phyloP scores from a whole-genome alignment of 2,888 invertebrate species.

The Amblyteles armatorius region DNA sequence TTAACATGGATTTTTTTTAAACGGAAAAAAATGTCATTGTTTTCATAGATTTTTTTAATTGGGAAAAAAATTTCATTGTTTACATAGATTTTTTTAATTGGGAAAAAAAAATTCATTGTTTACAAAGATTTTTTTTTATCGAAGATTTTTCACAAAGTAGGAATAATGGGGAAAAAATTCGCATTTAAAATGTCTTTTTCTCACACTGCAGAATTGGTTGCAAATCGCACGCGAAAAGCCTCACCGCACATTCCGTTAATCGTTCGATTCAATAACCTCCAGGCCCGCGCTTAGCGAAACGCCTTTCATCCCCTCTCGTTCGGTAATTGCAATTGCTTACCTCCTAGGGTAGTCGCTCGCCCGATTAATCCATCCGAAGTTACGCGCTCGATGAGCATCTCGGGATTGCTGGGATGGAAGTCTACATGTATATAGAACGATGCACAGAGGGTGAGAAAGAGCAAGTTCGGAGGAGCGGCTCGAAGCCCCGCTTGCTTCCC shows the following conservation, averaged over 20 bases:
- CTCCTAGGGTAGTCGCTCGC: conserved; percentile 49
- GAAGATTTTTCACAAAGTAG: too few species aligned
- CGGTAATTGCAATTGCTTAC: conserved; percentile 56
- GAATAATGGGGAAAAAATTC: too few species aligned
- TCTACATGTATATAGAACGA: background rate
- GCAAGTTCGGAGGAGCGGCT: background rate
- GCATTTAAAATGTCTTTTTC: too few species aligned
- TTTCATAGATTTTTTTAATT: too few species aligned
- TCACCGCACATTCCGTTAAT: background rate
- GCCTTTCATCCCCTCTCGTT: conserved; percentile 10
- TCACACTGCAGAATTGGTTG: too few species aligned
- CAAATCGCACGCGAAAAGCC: too few species aligned
- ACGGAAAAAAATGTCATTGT: too few species aligned
- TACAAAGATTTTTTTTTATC: too few species aligned
- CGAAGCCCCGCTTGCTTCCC: conserved; percentile 24
- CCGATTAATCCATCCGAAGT: conserved; percentile 61
- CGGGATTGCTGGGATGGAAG: conserved; percentile 23
- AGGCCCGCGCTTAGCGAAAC: background rate
- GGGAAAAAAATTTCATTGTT: too few species aligned
- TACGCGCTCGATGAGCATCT: conserved; percentile 54
- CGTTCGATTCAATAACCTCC: background rate
- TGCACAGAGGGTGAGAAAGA: background rate
- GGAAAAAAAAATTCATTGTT: too few species aligned
- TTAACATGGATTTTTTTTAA: too few species aligned
- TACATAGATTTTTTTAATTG: too few species aligned